Evolutionary conservation across 2,797 vertebrate genomes (phyloP).

Genomic region (Leptodactylus fallax): DNA sequence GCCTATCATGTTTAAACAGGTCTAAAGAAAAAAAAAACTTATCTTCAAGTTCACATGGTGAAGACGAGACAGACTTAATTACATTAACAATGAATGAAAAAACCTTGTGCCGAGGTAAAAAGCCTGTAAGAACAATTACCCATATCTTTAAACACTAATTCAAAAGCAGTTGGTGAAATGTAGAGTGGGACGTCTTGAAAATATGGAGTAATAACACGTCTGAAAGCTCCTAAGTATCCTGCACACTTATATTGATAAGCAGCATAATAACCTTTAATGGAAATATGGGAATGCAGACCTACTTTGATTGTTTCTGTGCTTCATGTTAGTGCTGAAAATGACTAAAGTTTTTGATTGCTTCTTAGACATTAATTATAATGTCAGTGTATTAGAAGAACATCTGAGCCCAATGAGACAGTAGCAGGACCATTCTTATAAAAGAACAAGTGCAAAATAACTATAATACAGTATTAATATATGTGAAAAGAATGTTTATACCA

Average conservation of each 20-base stretch:
- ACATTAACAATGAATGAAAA: constrained; percentile 71
- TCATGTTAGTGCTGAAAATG: neutral
- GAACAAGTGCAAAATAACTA: too few relatives aligned
- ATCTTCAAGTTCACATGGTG: constrained; percentile 71
- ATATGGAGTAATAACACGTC: constrained; percentile 65
- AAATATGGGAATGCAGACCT: constrained; percentile 26
- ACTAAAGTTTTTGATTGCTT: neutral
- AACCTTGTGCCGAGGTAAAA: constrained; percentile 71
- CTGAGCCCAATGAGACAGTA: neutral
- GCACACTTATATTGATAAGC: constrained; percentile 67
- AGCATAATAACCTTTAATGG: constrained; percentile 55
- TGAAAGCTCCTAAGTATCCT: constrained; percentile 67
- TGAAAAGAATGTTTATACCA: too few relatives aligned
- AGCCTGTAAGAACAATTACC: constrained; percentile 76
- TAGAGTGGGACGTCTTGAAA: constrained; percentile 65
- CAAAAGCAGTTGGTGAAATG: constrained; percentile 67
- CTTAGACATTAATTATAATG: neutral
- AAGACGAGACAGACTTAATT: constrained; percentile 73
- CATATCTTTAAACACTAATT: constrained; percentile 71
- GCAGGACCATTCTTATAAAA: too few relatives aligned
- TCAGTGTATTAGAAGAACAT: neutral
- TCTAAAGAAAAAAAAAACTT: constrained; percentile 72
- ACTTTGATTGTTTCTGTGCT: neutral
- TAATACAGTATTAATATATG: too few relatives aligned
- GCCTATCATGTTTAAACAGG: constrained; percentile 75